Percentiles rank a stretch among this genome's conserved stretches.
These are phyloP conservation scores for Ctenochaetus hawaiiensis DNA, from an alignment of 2,797 vertebrate species.

Conservation along the genomic window DNA sequence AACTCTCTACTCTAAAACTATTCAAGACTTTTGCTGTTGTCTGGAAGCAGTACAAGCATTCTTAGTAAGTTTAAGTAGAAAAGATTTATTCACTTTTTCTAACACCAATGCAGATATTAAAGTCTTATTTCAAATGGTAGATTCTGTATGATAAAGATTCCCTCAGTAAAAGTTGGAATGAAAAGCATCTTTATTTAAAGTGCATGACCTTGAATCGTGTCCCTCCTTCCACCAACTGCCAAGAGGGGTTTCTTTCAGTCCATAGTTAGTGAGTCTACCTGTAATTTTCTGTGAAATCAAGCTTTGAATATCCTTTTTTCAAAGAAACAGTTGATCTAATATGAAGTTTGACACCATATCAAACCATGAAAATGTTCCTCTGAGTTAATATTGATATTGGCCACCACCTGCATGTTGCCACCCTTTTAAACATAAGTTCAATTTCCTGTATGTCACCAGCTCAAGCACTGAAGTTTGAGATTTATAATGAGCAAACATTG, in stretches of 20 bases:
- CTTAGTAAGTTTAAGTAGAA: neutral
- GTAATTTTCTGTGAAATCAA: neutral
- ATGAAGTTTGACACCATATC: neutral
- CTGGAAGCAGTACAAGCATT: neutral
- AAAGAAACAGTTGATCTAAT: neutral
- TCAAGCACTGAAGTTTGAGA: conserved; percentile 6
- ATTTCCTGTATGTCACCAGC: conserved; percentile 13
- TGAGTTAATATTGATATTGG: conserved; percentile 31
- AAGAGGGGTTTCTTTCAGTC: neutral
- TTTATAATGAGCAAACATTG: conserved; percentile 30
- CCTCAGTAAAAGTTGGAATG: neutral
- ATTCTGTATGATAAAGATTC: neutral
- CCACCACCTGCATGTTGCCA: conserved; percentile 1
- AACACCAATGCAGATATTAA: neutral
- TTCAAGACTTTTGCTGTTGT: too few species aligned
- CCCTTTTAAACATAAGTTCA: conserved; percentile 12
- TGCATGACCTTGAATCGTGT: neutral
- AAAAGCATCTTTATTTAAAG: neutral
- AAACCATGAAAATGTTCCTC: conserved; percentile 2
- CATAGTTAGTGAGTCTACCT: neutral
- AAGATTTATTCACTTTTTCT: neutral
- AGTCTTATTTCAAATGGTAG: neutral
- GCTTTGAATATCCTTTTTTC: neutral
- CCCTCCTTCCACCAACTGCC: neutral
- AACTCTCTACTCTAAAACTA: too few species aligned